A percentile compares a stretch with the other conserved stretches of the same genome.
These are phyloP conservation scores for Ctenochaetus hawaiiensis DNA, from an alignment of 2,797 vertebrate species.

Conservation along the genomic window DNA sequence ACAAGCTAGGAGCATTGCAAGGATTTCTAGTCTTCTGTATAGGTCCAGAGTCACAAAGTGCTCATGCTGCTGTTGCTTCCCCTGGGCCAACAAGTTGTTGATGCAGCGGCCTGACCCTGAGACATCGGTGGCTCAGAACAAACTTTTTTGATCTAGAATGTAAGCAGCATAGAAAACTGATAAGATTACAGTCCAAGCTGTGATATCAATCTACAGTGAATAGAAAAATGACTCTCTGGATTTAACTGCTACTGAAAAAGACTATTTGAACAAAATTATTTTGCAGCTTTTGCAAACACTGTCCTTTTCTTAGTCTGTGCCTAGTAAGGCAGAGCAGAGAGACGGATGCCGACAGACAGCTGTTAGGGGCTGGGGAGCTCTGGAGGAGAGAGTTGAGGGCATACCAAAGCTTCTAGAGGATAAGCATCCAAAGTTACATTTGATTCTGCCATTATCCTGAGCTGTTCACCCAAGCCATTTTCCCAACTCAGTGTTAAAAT, in stretches of 20 bases:
- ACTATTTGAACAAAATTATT: not conserved
- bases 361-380: too few relatives aligned
- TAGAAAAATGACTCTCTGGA: not conserved
- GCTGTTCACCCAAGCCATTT: too few relatives aligned
- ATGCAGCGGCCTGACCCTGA: not conserved
- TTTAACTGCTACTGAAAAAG: not conserved
- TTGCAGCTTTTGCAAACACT: not conserved
- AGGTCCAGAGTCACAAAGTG: not conserved
- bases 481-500: too few relatives aligned
- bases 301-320: not conserved
- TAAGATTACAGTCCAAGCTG: not conserved
- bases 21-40: not conserved
- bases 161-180: slow-evolving; percentile 6
- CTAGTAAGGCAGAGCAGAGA: too few relatives aligned
- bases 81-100: not conserved
- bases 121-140: not conserved
- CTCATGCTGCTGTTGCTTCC: not conserved
- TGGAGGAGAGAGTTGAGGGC: too few relatives aligned
- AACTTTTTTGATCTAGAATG: not conserved
- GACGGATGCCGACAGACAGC: too few relatives aligned
- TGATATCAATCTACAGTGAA: not conserved
- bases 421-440: too few relatives aligned
- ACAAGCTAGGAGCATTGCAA: not conserved
- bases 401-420: too few relatives aligned
- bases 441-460: too few relatives aligned